These are phyloP conservation scores for Aquatica leii DNA, from an alignment of 2,888 invertebrate species.

Conservation along the genomic window DNA sequence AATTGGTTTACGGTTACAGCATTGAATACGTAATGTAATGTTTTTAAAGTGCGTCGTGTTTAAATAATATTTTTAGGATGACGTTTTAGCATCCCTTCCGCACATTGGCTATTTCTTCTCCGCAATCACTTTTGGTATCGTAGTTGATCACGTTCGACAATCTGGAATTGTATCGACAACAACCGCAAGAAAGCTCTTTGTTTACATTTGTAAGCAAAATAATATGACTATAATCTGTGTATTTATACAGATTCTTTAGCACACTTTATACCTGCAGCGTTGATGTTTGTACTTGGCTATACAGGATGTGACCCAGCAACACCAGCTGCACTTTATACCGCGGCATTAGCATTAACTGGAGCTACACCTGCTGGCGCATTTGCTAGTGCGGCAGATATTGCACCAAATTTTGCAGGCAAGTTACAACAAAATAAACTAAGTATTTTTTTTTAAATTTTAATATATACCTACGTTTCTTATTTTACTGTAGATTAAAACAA, in stretches of 20 bases:
- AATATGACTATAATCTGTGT: too few relatives aligned
- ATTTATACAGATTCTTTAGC: too few relatives aligned
- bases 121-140: slow-evolving; percentile 65
- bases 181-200: slow-evolving; percentile 65
- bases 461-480: too few relatives aligned
- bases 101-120: slow-evolving; percentile 67
- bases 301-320: slow-evolving; percentile 67
- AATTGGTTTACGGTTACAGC: slow-evolving; percentile 67
- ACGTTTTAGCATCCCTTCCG: slow-evolving; percentile 65
- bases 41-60: slow-evolving; percentile 7
- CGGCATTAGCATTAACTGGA: slow-evolving; percentile 66
- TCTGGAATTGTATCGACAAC: slow-evolving; percentile 66
- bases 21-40: slow-evolving; percentile 62
- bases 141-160: slow-evolving; percentile 65
- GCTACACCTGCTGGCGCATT: slow-evolving; percentile 67
- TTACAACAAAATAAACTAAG: too few relatives aligned
- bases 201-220: slow-evolving; percentile 64
- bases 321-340: slow-evolving; percentile 66
- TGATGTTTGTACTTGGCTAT: slow-evolving; percentile 68
- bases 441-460: too few relatives aligned
- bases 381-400: slow-evolving; percentile 68
- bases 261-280: slow-evolving; percentile 66
- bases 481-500: not conserved
- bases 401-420: slow-evolving; percentile 63
- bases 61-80: slow-evolving; percentile 58